Conservation (phyloP, 2,797 vertebrate species). For the Rhinichthys osculus region DNA sequence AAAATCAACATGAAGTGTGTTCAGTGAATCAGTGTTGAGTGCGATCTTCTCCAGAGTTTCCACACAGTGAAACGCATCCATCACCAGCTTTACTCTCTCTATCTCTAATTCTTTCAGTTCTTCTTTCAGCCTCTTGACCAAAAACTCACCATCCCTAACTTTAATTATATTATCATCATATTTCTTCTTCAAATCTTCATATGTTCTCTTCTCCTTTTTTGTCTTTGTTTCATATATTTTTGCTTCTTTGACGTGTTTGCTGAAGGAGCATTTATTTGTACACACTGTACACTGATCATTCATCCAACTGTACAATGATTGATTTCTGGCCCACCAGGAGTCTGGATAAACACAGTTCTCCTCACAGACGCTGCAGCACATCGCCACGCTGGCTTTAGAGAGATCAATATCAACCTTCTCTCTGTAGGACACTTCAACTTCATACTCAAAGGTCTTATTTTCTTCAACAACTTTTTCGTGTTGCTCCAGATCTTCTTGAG, state of each 20-base stretch:
- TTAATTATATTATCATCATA: no score
- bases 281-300: background rate
- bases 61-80: no score
- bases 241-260: background rate
- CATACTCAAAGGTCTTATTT: conserved; percentile 1
- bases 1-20: no score
- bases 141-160: no score
- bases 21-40: no score
- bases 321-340: background rate
- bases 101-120: no score
- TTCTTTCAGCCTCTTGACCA: no score
- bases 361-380: conserved; percentile 36
- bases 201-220: no score
- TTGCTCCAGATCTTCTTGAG: background rate
- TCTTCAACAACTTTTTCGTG: background rate
- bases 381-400: background rate
- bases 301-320: background rate
- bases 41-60: no score
- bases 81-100: no score
- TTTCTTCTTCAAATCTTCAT: no score
- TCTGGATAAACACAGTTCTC: conserved; percentile 53
- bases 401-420: background rate
- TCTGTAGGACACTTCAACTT: conserved; percentile 12
- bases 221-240: conserved; percentile 17
- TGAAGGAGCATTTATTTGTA: conserved; percentile 17